Evolutionary conservation across 2,797 vertebrate genomes (phyloP).

Genomic region (Scarus forsteni): DNA sequence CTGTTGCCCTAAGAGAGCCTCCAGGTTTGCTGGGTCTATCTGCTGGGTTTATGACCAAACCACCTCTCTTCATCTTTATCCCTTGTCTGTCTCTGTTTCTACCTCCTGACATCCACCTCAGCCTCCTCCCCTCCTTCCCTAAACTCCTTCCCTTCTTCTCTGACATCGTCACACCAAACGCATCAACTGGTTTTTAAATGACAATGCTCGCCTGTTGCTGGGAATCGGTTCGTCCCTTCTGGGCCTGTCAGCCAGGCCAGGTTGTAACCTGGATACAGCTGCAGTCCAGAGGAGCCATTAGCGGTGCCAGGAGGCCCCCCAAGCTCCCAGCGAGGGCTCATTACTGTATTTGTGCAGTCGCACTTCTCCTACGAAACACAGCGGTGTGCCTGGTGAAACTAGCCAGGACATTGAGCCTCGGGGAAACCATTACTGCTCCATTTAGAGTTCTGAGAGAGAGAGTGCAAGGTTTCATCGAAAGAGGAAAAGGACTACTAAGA

Average conservation of each 20-base stretch:
- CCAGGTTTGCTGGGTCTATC: conserved; percentile 74
- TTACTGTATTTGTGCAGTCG: conserved; percentile 83
- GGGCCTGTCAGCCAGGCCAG: conserved; percentile 55
- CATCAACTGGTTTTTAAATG: conserved; percentile 36
- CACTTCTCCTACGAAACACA: conserved; percentile 79
- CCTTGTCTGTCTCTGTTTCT: conserved; percentile 30
- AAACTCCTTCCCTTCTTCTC: conserved; percentile 34
- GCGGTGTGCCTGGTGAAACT: conserved; percentile 76
- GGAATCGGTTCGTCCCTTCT: conserved; percentile 45
- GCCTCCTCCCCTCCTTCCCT: conserved; percentile 36
- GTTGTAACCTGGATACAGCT: conserved; percentile 83
- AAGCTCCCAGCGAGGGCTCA: conserved; percentile 80
- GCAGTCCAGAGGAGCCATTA: conserved; percentile 81
- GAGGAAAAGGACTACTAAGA: conserved; percentile 64
- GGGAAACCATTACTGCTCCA: conserved; percentile 77
- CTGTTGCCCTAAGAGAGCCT: conserved; percentile 64
- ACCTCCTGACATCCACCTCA: conserved; percentile 47
- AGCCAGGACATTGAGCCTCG: conserved; percentile 77
- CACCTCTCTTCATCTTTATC: conserved; percentile 66
- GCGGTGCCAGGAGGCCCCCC: conserved; percentile 73
- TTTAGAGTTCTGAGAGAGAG: conserved; percentile 68
- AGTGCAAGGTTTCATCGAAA: conserved; percentile 60
- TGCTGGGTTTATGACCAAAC: conserved; percentile 66
- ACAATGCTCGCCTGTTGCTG: conserved; percentile 45
- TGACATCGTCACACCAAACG: conserved; percentile 45